Evolutionary conservation across 2,888 invertebrate genomes (phyloP).

Genomic region (Drosophila neoperkinsi): DNA sequence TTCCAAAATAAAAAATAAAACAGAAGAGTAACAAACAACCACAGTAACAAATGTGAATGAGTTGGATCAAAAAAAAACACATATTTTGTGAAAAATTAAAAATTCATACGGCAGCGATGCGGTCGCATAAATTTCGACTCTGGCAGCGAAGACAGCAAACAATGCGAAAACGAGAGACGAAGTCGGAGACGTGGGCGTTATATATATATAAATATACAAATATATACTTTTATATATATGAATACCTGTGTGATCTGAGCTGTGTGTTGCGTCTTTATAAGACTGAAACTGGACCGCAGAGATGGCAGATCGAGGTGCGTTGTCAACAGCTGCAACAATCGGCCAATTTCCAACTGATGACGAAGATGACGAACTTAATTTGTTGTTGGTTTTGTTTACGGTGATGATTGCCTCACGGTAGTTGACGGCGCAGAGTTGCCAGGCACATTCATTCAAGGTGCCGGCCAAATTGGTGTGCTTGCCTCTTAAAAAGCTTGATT

Average conservation of each 20-base stretch:
- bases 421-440: conserved; percentile 64
- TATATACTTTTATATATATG: conserved; percentile 25
- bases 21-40: conserved; percentile 7
- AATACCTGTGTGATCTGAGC: conserved; percentile 6
- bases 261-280: conserved; percentile 9
- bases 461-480: conserved; percentile 30
- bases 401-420: conserved; percentile 56
- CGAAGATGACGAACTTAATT: conserved; percentile 42
- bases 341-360: conserved; percentile 20
- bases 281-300: conserved; percentile 68
- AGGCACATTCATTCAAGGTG: conserved; percentile 54
- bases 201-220: conserved; percentile 13
- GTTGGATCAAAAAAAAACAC: conserved; percentile 18
- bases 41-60: conserved; percentile 5
- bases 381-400: conserved; percentile 2
- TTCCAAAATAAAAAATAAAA: conserved; percentile 67
- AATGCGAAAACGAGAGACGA: conserved; percentile 34
- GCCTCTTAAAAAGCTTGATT: conserved; percentile 61
- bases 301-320: conserved; percentile 45
- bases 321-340: conserved; percentile 60
- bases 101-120: conserved; percentile 78
- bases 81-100: conserved; percentile 66
- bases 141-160: conserved; percentile 36
- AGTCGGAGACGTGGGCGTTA: conserved; percentile 42
- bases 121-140: conserved; percentile 74